Percentiles rank a stretch among this genome's conserved stretches.
These are phyloP conservation scores for Microchrysa polita DNA, from an alignment of 2,888 invertebrate species.

Conservation along the genomic window DNA sequence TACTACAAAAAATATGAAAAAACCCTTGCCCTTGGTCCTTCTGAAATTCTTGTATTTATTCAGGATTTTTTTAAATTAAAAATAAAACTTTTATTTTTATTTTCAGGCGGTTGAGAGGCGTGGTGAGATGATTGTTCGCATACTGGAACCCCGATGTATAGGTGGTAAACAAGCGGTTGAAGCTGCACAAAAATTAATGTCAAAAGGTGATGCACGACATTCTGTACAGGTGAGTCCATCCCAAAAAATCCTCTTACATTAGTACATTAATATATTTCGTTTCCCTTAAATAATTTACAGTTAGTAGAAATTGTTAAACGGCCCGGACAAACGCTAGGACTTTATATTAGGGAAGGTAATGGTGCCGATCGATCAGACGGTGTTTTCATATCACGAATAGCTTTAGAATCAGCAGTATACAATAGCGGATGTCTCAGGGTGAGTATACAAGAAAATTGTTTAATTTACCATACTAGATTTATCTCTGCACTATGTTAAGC, in stretches of 20 bases:
- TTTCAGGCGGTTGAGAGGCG: constrained; percentile 88
- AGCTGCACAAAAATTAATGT: constrained; percentile 85
- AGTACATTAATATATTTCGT: constrained; percentile 18
- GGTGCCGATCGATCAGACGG: constrained; percentile 95
- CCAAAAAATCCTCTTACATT: neutral
- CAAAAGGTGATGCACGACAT: constrained; percentile 70
- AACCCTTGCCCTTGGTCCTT: too few species aligned
- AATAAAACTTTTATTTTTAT: too few species aligned
- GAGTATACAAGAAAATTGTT: constrained; percentile 52
- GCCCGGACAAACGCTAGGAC: constrained; percentile 96
- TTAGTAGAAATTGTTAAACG: constrained; percentile 98
- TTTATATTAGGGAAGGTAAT: constrained; percentile 99
- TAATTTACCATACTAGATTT: too few species aligned
- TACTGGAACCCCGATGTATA: constrained; percentile 87
- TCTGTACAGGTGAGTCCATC: constrained; percentile 68
- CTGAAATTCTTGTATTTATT: too few species aligned
- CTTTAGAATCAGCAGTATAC: constrained; percentile 95
- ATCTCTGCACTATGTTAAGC: too few species aligned
- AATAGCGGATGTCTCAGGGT: constrained; percentile 95
- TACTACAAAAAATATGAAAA: too few species aligned
- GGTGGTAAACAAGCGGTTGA: constrained; percentile 88
- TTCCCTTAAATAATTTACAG: constrained; percentile 66
- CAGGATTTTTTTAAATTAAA: too few species aligned
- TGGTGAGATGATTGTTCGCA: constrained; percentile 94
- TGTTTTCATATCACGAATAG: constrained; percentile 96